phyloP scores from a whole-genome alignment of 2,113 vertebrate genomes.

The Galbula dea region DNA sequence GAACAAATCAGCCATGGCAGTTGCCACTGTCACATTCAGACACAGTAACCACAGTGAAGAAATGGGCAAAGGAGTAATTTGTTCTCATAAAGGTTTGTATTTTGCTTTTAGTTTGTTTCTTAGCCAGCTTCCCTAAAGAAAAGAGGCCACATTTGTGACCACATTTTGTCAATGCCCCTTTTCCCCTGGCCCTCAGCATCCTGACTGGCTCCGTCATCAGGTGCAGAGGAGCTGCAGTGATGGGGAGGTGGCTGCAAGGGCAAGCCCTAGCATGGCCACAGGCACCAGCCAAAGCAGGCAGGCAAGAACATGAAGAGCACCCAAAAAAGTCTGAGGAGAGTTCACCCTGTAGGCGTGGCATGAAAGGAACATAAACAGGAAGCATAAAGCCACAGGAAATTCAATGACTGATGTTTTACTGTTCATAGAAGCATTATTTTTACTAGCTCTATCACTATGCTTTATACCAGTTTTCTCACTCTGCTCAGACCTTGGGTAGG shows the following conservation, averaged over 20 bases:
- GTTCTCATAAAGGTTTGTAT: neutral
- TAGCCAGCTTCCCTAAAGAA: neutral
- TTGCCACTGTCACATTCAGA: neutral
- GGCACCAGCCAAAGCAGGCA: too few relatives aligned
- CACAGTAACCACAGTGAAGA: rapidly evolving
- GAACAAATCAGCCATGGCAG: neutral
- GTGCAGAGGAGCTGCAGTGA: neutral
- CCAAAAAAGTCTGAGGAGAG: neutral
- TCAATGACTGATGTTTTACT: neutral
- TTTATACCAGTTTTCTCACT: neutral
- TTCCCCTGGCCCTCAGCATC: neutral
- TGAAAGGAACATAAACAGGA: constrained; percentile 51
- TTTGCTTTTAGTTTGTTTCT: neutral
- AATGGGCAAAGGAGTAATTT: neutral
- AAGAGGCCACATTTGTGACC: neutral
- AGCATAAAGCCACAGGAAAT: constrained; percentile 54
- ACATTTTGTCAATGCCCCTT: neutral
- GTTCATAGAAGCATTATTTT: constrained; percentile 8
- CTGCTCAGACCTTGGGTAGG: neutral
- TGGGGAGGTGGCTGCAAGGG: neutral
- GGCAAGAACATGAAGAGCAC: neutral
- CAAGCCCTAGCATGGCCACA: rapidly evolving
- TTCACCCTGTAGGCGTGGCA: neutral
- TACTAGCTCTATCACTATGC: neutral
- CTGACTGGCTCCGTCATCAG: rapidly evolving